Percentiles rank a stretch among this genome's conserved stretches.
phyloP scores from a whole-genome alignment of 2,113 vertebrate species.

The Podarcis muralis region DNA sequence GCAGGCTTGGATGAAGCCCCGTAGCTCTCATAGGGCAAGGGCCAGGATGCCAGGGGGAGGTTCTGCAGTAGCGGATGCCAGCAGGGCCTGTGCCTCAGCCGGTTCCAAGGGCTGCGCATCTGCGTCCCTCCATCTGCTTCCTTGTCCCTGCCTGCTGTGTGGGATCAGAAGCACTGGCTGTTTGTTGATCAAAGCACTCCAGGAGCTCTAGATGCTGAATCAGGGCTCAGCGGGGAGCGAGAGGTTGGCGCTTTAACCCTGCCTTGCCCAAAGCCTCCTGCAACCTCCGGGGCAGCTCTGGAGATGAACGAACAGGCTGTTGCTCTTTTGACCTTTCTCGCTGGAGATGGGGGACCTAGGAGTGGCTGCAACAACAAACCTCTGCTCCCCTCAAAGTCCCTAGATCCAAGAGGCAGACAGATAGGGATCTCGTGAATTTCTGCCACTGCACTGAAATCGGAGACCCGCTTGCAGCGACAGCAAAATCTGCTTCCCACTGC shows the following conservation, averaged over 20 bases:
- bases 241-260: not conserved
- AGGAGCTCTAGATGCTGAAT: constrained; percentile 19
- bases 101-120: not conserved
- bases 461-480: no score
- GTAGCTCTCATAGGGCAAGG: not conserved
- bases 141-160: not conserved
- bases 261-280: not conserved
- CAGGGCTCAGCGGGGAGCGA: constrained; percentile 4
- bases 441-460: no score
- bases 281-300: not conserved
- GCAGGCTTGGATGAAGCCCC: no score
- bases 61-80: not conserved
- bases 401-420: not conserved
- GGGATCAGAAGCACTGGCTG: constrained; percentile 11
- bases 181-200: constrained; percentile 13
- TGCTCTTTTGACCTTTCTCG: not conserved
- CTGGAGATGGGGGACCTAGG: not conserved
- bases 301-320: no score
- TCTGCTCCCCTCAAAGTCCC: not conserved
- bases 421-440: not conserved
- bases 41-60: not conserved
- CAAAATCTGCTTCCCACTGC: not conserved
- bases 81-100: not conserved
- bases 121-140: not conserved
- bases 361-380: not conserved